Conservation (phyloP, 1,140 invertebrate genomes). For the Drosophila nikananu region DNA sequence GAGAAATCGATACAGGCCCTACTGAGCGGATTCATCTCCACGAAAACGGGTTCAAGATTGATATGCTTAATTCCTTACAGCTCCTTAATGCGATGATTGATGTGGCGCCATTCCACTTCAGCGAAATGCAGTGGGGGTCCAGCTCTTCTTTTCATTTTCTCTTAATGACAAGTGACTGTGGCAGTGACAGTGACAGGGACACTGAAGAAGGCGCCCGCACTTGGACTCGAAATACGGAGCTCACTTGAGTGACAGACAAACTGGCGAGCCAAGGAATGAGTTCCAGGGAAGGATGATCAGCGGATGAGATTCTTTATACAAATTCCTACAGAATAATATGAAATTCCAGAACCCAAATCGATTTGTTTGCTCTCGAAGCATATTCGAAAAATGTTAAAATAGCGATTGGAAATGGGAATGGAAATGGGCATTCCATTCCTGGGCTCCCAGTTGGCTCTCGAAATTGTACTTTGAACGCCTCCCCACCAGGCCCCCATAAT, state of each 20-base stretch:
- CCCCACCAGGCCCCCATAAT: constrained; percentile 32
- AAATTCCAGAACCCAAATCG: constrained; percentile 34
- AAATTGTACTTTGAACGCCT: constrained; percentile 59
- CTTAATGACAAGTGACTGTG: constrained; percentile 14
- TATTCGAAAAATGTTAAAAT: constrained; percentile 23
- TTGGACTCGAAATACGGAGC: neutral
- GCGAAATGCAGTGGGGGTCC: constrained; percentile 21
- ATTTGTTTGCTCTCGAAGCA: constrained; percentile 56
- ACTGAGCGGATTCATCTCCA: constrained; percentile 24
- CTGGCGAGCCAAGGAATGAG: constrained; percentile 2
- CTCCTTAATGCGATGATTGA: constrained; percentile 74
- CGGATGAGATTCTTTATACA: constrained; percentile 20
- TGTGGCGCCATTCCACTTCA: constrained; percentile 68
- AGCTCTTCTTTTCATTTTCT: constrained; percentile 4
- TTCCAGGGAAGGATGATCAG: constrained; percentile 5
- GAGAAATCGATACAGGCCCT: constrained; percentile 51
- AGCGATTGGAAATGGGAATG: constrained; percentile 13
- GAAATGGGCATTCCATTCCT: constrained; percentile 45
- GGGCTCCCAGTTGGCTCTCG: constrained; percentile 37
- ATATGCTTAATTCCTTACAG: constrained; percentile 49
- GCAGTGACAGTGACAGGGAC: constrained; percentile 5
- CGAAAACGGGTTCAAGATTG: constrained; percentile 35
- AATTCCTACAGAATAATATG: constrained; percentile 51
- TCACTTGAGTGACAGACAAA: constrained; percentile 23
- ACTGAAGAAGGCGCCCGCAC: constrained; percentile 28